phyloP scores from a whole-genome alignment of 2,888 invertebrate genomes.

The Griposia aprilina region DNA sequence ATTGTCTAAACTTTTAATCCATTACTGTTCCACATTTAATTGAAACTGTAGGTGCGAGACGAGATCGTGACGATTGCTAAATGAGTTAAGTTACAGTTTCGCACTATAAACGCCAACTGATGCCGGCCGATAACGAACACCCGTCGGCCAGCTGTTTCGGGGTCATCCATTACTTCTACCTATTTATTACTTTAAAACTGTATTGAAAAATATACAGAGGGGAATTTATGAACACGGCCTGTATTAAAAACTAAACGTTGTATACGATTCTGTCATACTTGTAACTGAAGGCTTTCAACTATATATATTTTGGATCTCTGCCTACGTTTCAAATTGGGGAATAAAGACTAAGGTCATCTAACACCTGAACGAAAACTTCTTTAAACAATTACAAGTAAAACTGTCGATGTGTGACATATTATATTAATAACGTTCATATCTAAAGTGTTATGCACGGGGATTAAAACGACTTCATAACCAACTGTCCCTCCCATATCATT shows the following conservation, averaged over 20 bases:
- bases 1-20: constrained; percentile 39
- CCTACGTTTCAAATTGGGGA: not conserved
- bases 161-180: constrained; percentile 52
- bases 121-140: constrained; percentile 57
- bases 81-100: constrained; percentile 60
- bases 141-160: constrained; percentile 54
- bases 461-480: not conserved
- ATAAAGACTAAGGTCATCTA: not conserved
- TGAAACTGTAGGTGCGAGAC: constrained; percentile 43
- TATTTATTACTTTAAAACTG: constrained; percentile 61
- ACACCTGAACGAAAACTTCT: not conserved
- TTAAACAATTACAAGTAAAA: not conserved
- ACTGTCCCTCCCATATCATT: not conserved
- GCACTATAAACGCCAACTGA: constrained; percentile 58
- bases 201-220: constrained; percentile 45
- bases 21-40: constrained; percentile 35
- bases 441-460: not conserved
- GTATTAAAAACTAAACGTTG: constrained; percentile 31
- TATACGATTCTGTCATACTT: not conserved
- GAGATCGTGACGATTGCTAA: constrained; percentile 52
- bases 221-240: constrained; percentile 44
- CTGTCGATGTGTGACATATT: not conserved
- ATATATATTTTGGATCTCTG: not conserved
- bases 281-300: not conserved
- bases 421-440: not conserved